phyloP scores from a whole-genome alignment of 2,888 invertebrate species.

The Ophion ventricosus region DNA sequence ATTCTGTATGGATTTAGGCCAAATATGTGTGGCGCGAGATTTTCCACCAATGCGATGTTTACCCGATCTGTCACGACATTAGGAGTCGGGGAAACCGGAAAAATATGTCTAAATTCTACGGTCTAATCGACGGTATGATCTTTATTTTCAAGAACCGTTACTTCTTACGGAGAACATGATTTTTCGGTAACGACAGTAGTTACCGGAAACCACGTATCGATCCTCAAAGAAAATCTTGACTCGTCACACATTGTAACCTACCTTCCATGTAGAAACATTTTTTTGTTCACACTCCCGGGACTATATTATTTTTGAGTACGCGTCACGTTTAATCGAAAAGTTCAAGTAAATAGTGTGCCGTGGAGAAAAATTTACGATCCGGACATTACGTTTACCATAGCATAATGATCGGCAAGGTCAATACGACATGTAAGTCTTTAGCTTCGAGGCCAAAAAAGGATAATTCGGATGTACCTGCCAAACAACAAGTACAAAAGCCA shows the following conservation, averaged over 20 bases:
- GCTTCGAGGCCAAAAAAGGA: constrained; percentile 63
- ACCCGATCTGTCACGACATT: constrained; percentile 38
- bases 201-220: constrained; percentile 18
- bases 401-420: constrained; percentile 71
- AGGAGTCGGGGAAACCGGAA: constrained; percentile 17
- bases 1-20: neutral
- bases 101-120: constrained; percentile 44
- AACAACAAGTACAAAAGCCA: constrained; percentile 57
- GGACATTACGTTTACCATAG: constrained; percentile 53
- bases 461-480: constrained; percentile 57
- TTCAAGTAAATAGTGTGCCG: neutral
- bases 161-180: constrained; percentile 1
- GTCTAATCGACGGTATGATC: constrained; percentile 25
- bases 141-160: neutral
- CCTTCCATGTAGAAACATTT: constrained; percentile 2
- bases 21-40: constrained; percentile 12
- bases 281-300: neutral
- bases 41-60: constrained; percentile 37
- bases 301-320: neutral
- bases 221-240: constrained; percentile 21
- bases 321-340: neutral
- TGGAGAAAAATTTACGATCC: constrained; percentile 1
- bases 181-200: constrained; percentile 5
- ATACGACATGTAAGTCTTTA: constrained; percentile 65
- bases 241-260: constrained; percentile 33